Evolutionary conservation across 1,140 invertebrate genomes (phyloP), one percentile per base, ranked within the genome.

Genomic region (Contarinia nasturtii): DNA sequence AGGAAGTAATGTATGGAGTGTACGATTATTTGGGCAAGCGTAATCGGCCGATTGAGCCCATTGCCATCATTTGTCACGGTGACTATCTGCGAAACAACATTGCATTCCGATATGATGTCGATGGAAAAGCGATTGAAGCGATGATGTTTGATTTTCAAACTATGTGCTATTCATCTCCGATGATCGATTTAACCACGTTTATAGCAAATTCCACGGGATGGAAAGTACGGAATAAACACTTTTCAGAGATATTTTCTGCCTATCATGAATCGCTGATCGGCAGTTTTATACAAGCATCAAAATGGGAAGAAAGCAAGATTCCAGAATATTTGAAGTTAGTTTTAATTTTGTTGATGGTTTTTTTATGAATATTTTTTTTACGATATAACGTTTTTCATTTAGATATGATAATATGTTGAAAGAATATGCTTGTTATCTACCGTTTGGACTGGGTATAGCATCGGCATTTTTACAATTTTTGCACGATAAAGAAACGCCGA

Each of bases 121-220:
- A 43, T 22, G 47, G 42, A 48, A 43, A n/a, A 37, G 60, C 61
- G 2, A 21, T 48, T 22, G 58, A 55, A 3, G 52, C 56, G 4
- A 60, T 63, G 53, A 63, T 63, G 61, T 63, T 63, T 27, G 61
- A 63, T 52, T 59, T 63, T 41, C 61, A 63, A 51, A 63, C 61
- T 0, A 14, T 63, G 20, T 49, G 59, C 0, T 14, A 55, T 14
- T 55, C 51, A 18, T 63, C 61, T 18, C 61, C 61, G 42, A 63
- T 63, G 61, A 48, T 60, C 1, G 61, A 63, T 50, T 49, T 63
- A 0, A 20, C 48, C 2, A 38, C 59, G 1, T 61, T 60, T 7
- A 38, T 63, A 22, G 44, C 56, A 0, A 8, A 60, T 1, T 63
- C 61, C 7, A 36, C 55, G 7, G 54, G 51, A 33, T 51, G 51